These are phyloP conservation scores for Oxygymnocypris stewartii DNA, from an alignment of 2,113 vertebrate species.

Conservation along the genomic window DNA sequence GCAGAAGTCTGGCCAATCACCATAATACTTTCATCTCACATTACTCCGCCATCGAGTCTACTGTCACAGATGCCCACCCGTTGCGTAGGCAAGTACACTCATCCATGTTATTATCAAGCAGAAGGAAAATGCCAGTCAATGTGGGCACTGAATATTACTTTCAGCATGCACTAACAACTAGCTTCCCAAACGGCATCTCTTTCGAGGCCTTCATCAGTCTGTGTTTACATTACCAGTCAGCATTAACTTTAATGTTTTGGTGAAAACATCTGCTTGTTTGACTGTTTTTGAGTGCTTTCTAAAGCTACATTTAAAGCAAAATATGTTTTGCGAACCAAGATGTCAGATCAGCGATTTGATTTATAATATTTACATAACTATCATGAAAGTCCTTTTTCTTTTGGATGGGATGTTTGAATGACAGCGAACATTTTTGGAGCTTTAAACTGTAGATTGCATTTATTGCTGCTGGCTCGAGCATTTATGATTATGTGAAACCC, in stretches of 20 bases:
- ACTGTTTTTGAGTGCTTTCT: neutral
- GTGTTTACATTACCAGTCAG: neutral
- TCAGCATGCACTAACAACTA: slow-evolving; percentile 1
- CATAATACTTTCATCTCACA: slow-evolving; percentile 10
- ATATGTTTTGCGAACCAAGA: neutral
- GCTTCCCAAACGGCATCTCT: neutral
- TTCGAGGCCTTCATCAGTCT: slow-evolving; percentile 5
- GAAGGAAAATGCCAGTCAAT: neutral
- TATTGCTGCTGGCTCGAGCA: slow-evolving; percentile 12
- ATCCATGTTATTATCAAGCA: neutral
- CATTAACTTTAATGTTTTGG: neutral
- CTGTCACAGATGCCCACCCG: slow-evolving; percentile 12
- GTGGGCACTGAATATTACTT: slow-evolving; percentile 21
- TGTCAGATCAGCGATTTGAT: neutral
- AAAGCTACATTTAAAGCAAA: neutral
- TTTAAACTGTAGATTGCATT: slow-evolving; percentile 23
- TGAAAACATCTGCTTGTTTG: slow-evolving; percentile 11
- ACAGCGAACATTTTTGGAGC: neutral
- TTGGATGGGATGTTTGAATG: neutral
- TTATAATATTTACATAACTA: slow-evolving; percentile 13
- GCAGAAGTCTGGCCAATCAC: slow-evolving; percentile 29
- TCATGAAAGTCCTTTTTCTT: neutral
- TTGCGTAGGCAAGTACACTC: neutral
- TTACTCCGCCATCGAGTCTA: slow-evolving; percentile 4
- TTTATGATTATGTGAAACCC: slow-evolving; percentile 27